phyloP scores from a whole-genome alignment of 2,113 vertebrate genomes.

The Passer montanus region DNA sequence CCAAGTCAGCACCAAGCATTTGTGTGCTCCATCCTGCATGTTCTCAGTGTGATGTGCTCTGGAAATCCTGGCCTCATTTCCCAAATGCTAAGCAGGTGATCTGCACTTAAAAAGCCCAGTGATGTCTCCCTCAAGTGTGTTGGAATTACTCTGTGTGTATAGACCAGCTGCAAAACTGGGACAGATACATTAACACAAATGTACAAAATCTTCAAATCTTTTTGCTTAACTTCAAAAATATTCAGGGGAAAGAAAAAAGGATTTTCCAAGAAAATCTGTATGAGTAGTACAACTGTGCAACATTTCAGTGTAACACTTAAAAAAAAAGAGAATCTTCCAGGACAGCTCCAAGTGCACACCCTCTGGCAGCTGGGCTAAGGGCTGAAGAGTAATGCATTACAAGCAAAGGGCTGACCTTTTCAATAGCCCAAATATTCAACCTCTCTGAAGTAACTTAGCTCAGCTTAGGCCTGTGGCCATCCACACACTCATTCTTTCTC shows the following conservation, averaged over 20 bases:
- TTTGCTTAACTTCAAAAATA: background rate
- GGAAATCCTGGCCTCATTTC: constrained; percentile 39
- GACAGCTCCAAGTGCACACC: background rate
- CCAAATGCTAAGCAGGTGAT: constrained; percentile 15
- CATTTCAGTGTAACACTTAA: background rate
- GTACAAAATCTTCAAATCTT: background rate
- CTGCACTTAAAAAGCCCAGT: background rate
- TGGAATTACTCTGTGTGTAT: background rate
- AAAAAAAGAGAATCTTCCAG: background rate
- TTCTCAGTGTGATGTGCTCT: background rate
- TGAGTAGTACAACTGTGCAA: background rate
- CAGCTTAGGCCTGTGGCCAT: background rate
- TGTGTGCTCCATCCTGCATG: background rate
- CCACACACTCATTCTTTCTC: background rate
- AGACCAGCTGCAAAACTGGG: background rate
- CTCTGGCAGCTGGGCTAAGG: background rate
- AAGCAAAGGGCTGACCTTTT: background rate
- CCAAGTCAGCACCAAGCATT: background rate
- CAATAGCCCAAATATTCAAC: background rate
- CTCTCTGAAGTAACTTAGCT: background rate
- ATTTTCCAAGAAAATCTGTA: background rate
- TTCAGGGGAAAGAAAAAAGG: background rate
- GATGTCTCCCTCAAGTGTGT: background rate
- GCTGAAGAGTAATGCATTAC: background rate
- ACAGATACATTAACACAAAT: background rate